phyloP scores from a whole-genome alignment of 2,797 vertebrate species.

The Cheirogaleus major region DNA sequence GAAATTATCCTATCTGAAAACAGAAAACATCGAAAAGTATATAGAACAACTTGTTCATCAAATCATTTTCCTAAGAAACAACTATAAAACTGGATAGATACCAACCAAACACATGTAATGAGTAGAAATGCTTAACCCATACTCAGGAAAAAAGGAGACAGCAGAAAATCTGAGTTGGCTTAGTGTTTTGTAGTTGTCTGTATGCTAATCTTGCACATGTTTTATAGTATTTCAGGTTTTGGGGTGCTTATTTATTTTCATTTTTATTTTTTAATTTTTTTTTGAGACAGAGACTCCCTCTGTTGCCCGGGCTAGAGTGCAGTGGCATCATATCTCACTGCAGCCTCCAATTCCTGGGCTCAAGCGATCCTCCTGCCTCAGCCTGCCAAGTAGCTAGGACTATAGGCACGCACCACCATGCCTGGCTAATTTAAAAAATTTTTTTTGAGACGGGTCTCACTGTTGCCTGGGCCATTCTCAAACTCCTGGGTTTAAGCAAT shows the following conservation, averaged over 20 bases:
- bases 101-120: not conserved
- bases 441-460: too few species aligned
- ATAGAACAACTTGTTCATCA: not conserved
- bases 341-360: not conserved
- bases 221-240: not conserved
- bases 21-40: not conserved
- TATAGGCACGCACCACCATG: too few species aligned
- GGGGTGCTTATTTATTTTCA: not conserved
- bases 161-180: not conserved
- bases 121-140: not conserved
- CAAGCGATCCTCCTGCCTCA: not conserved
- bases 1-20: not conserved
- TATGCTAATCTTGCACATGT: not conserved
- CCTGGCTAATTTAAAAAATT: too few species aligned
- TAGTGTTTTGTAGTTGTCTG: not conserved
- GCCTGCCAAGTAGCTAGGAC: too few species aligned
- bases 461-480: too few species aligned
- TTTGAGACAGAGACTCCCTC: not conserved
- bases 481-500: not conserved
- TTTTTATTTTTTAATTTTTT: not conserved
- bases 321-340: not conserved
- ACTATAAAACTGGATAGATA: not conserved
- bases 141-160: not conserved
- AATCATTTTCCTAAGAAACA: not conserved
- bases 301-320: not conserved